Conservation (phyloP, 2,888 invertebrate genomes). For the Dioctria linearis region DNA sequence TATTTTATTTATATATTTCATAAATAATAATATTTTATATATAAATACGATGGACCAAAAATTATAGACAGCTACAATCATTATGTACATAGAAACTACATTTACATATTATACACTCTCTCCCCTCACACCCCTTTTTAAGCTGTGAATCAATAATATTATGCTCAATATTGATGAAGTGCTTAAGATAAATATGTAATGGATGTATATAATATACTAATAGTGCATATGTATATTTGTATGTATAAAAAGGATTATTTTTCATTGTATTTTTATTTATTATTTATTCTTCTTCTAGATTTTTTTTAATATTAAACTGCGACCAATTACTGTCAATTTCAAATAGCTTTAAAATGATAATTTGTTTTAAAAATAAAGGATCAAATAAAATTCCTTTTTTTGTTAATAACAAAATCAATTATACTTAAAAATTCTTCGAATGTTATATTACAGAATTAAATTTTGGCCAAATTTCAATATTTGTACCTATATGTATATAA, state of each 20-base stretch:
- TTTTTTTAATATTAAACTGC: constrained; percentile 47
- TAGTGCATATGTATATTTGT: no score
- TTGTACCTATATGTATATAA: not conserved
- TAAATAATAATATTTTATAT: not conserved
- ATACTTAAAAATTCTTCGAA: constrained; percentile 25
- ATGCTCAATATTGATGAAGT: constrained; percentile 38
- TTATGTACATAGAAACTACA: constrained; percentile 47
- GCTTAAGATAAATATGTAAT: constrained; percentile 30
- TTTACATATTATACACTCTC: not conserved
- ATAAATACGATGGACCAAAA: constrained; percentile 46
- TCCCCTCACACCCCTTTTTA: not conserved
- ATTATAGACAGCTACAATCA: constrained; percentile 45
- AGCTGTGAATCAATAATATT: not conserved
- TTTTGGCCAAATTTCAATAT: constrained; percentile 28
- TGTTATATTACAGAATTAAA: constrained; percentile 39
- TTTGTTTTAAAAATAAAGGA: no score
- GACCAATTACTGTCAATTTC: constrained; percentile 30
- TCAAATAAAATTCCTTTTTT: no score
- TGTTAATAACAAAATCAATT: not conserved
- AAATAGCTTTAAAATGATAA: no score
- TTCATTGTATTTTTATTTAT: constrained; percentile 5
- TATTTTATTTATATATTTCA: no score
- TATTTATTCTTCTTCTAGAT: not conserved
- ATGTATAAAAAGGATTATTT: constrained; percentile 44
- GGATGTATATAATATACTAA: no score